Percentiles rank a stretch among this genome's conserved stretches.
Evolutionary conservation across 2,888 invertebrate species (phyloP).

Genomic region (Cataglyphis cursor): DNA sequence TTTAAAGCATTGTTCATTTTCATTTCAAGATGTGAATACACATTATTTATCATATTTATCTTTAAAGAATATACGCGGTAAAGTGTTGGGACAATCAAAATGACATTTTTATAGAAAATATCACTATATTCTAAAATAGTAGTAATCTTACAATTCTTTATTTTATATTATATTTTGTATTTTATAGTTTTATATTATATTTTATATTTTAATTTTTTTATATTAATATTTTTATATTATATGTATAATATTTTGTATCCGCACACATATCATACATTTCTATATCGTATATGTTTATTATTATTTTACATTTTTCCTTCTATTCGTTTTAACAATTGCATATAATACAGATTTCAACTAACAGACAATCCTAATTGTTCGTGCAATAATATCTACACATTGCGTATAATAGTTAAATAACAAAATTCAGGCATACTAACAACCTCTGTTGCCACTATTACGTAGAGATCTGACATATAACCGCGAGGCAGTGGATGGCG

Average conservation of each 20-base stretch:
- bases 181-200: too few relatives aligned
- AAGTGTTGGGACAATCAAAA: neutral
- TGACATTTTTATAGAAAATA: neutral
- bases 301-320: neutral
- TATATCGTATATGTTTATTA: neutral
- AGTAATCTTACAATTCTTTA: neutral
- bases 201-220: neutral
- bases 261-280: neutral
- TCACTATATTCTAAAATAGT: neutral
- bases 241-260: neutral
- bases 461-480: neutral
- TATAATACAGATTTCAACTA: neutral
- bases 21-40: neutral
- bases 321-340: neutral
- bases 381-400: neutral
- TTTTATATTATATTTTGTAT: neutral
- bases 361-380: neutral
- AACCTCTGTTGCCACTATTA: neutral
- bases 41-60: too few relatives aligned
- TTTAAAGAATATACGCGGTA: neutral
- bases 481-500: neutral
- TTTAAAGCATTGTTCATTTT: constrained; percentile 1
- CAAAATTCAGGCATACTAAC: neutral
- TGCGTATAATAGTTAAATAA: neutral
- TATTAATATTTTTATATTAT: neutral